Evolutionary conservation across 2,888 invertebrate species (phyloP), one percentile per base, ranked within the genome.

Genomic region (Cotesia congregata): DNA sequence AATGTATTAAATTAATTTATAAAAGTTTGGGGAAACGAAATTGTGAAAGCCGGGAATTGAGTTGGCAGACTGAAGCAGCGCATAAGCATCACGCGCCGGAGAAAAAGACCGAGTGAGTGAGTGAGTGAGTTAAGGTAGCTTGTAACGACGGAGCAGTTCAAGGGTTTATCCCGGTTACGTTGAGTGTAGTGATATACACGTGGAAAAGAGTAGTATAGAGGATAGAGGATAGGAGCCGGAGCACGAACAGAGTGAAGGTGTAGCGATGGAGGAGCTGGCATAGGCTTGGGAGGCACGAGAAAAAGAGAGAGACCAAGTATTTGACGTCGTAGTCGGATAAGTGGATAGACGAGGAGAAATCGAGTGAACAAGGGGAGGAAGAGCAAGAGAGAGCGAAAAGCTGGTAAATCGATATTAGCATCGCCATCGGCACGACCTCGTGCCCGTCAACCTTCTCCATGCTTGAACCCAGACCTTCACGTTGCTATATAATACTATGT

Each of bases 371-470:
- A 30, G 30, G 30, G 3, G 3, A 62, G 17, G 68, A 72, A 74
- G 76, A 12, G 65, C 68, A 72, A 61, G 39, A 72, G 69, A 75
- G 76, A 78, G 76, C 80, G 72, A 80, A 77, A 80, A 80, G 83
- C 81, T 71, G 80, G 82, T 83, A 82, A 85, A 85, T 85, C 85
- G 84, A 85, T 85, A 85, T 85, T 84, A 84, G 82, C 83, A 84
- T 85, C 84, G 80, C 82, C 80, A 82, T 82, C 79, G 83, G 79
- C 80, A 82, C 80, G 79, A 80, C 79, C 79, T 81, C 80, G 78
- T 80, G 79, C 80, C 80, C 79, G 79, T 81, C 79, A 80, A 78
- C 77, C 78, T 72, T 79, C 75, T 73, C 77, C 64, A 73, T 62
- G 64, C 61, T 69, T 68, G 70, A 81, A 81, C 80, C 77, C 77